Evolutionary conservation across 2,888 invertebrate genomes (phyloP), one percentile per base, ranked within the genome.

Genomic region (Epistrophe grossulariae): DNA sequence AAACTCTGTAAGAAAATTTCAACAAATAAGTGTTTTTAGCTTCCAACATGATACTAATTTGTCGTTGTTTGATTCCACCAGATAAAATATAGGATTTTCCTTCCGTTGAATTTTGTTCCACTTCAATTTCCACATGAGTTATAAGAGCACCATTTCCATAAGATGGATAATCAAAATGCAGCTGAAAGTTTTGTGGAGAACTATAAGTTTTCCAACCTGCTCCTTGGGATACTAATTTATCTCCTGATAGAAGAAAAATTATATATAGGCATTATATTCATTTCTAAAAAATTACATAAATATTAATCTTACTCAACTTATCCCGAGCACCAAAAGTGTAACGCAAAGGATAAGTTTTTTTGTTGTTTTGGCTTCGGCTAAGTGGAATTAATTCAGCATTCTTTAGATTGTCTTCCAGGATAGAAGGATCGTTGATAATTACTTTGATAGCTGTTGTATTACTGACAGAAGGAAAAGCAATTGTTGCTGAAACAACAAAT

Each of bases 51-150:
- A 89, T 31, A 4, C 11, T 13, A 55, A 90, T 89, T 8, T 35
- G 43, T 6, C 89, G 78, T 8, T 88, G 57, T 8, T 89, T 89
- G 62, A 89, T 88, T 19, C 90, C 90, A n/a, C 90, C 90, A 5
- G 80, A 13, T 13, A 79, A 17, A 1, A 90, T 84, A 74, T 88
- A 87, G 9, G 88, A 89, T 38, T 72, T 24, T 8, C 90, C 89
- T 5, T 79, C 0, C 17, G 72, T 84, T 19, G 88, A 87, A 66
- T 84, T 89, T 57, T 90, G 90, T 17, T 88, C 72, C 0, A 89
- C 89, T 4, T 68, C 9, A 15, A 90, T 62, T 71, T 89, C 79
- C 4, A 89, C 79, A 74, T 79, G 89, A 8, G 83, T 89, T n/a
- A 90, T 72, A n/a, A 84, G n/a, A 10, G 89, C 89, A 4, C 89